Evolutionary conservation across 2,888 invertebrate genomes (phyloP), one percentile per base, ranked within the genome.

Genomic region (Panopea generosa): DNA sequence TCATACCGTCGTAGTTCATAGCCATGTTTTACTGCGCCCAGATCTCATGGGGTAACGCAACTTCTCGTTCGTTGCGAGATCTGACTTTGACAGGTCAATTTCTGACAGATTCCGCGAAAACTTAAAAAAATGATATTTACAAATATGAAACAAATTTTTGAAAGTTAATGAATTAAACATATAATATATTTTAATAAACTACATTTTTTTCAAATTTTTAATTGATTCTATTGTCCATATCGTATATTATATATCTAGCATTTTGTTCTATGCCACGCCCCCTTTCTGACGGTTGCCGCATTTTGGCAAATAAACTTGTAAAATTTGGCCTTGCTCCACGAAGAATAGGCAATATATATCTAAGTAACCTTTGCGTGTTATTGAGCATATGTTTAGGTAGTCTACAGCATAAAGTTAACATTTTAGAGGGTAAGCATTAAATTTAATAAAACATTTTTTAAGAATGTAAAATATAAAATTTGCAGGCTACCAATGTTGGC

Each of bases 11-110:
- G 88, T 87, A 90, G 84, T 85, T 89, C 86, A 89, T 87, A 82
- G 89, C 89, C 88, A 88, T 89, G 86, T 86, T 85, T 84, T 85
- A 86, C 86, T 87, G 85, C 87, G 89, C 88, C 87, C 89, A 89
- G 89, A 87, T 90, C 90, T 90, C 90, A 89, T 86, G 88, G 89
- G 87, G 88, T 89, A 89, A 86, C 90, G 88, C 84, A 59, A 62
- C 29, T 49, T 77, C 77, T 59, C 77, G 57, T 55, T 33, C 45
- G 75, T 73, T 83, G 83, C 88, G 88, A 87, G 88, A 89, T 83
- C 66, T 75, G 61, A 55, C 18, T 62, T 72, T 81, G 75, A 69
- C 71, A 77, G 72, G 57, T 72, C 61, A 53, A 53, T 52, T 71
- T 62, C 50, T 59, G 57, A 57, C 57, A 67, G 67, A 57, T 29